Evolutionary conservation across 1,140 invertebrate species (phyloP).

Genomic region (Euglossa dilemma): DNA sequence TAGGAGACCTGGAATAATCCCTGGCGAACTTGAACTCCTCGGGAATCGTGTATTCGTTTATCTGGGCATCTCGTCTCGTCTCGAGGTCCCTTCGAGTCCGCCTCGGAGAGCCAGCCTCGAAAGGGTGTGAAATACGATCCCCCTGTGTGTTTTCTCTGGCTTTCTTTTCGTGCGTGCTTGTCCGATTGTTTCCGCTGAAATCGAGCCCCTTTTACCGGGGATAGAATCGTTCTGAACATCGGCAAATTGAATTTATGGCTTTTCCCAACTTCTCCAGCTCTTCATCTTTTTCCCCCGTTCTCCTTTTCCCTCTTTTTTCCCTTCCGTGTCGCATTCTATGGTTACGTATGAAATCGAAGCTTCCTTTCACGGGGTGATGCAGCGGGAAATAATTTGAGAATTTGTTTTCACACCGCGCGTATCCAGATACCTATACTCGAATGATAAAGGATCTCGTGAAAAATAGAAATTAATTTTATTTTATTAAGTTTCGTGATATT

Average conservation of each 20-base stretch:
- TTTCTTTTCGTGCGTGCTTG: background rate
- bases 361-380: too few relatives aligned
- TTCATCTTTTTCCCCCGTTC: background rate
- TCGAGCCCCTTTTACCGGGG: background rate
- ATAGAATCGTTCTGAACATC: background rate
- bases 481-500: too few relatives aligned
- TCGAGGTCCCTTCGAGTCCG: background rate
- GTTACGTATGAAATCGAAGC: too few relatives aligned
- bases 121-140: conserved; percentile 17
- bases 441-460: too few relatives aligned
- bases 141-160: background rate
- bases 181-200: conserved; percentile 2
- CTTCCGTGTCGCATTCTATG: too few relatives aligned
- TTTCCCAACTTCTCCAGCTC: background rate
- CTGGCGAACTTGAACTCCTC: conserved; percentile 13
- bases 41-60: conserved; percentile 16
- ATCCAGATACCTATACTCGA: too few relatives aligned
- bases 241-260: background rate
- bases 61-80: conserved; percentile 7
- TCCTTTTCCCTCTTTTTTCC: too few relatives aligned
- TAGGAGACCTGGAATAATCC: conserved; percentile 18
- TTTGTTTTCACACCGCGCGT: too few relatives aligned
- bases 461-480: too few relatives aligned
- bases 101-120: background rate
- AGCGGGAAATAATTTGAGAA: too few relatives aligned